Conservation (phyloP, 2,888 invertebrate species). For the Melipona beecheii region DNA sequence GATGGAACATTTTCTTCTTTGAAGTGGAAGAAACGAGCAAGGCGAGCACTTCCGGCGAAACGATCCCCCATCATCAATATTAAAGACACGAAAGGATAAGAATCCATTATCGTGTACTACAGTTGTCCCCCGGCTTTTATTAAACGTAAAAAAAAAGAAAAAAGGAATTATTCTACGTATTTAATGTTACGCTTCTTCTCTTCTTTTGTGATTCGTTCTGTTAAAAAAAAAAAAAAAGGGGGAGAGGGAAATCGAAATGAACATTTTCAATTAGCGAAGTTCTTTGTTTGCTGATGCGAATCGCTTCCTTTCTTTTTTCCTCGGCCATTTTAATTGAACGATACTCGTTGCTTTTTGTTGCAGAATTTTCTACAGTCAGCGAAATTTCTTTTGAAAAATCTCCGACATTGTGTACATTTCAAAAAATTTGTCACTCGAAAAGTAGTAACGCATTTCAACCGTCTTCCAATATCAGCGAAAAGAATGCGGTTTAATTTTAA, state of each 20-base stretch:
- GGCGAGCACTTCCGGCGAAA: not conserved
- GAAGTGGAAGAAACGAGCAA: not conserved
- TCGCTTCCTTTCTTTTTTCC: not conserved
- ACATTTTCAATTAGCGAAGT: not conserved
- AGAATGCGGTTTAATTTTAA: too few relatives aligned
- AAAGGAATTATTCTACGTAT: not conserved
- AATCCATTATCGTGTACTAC: not conserved
- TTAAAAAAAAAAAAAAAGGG: too few relatives aligned
- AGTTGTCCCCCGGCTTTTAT: conserved; percentile 2
- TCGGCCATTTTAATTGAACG: not conserved
- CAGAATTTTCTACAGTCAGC: too few relatives aligned
- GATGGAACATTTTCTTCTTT: not conserved
- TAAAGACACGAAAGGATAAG: not conserved
- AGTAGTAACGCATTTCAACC: too few relatives aligned
- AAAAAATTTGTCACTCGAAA: too few relatives aligned
- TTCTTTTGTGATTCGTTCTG: not conserved
- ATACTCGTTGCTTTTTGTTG: not conserved
- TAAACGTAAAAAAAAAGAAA: not conserved
- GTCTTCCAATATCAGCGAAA: too few relatives aligned
- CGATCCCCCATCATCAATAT: conserved; percentile 7
- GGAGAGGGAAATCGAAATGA: not conserved
- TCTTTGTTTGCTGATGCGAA: not conserved
- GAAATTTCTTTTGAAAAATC: too few relatives aligned
- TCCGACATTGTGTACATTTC: too few relatives aligned
- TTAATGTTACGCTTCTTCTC: not conserved